phyloP scores from a whole-genome alignment of 2,888 invertebrate genomes.

The Mythimna impura region DNA sequence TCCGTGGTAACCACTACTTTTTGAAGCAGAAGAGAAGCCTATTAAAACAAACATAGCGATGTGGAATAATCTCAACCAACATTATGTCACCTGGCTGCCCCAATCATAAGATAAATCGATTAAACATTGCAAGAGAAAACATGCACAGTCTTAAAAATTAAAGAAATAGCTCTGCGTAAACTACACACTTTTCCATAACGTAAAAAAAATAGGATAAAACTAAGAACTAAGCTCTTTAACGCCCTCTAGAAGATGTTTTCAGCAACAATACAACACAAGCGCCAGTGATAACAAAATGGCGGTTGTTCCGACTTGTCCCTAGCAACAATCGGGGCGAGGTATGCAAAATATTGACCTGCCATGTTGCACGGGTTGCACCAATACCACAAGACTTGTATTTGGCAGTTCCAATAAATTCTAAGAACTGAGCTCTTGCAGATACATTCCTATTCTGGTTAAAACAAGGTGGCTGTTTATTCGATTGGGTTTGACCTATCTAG shows the following conservation, averaged over 20 bases:
- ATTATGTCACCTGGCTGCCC: conserved; percentile 5
- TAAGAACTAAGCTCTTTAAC: not conserved
- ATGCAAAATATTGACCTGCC: conserved; percentile 8
- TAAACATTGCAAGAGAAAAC: not conserved
- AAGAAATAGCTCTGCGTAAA: not conserved
- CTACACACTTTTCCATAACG: not conserved
- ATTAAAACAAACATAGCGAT: not conserved
- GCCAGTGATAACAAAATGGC: conserved; percentile 4
- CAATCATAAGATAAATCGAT: not conserved
- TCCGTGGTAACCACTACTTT: not conserved
- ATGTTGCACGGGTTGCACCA: not conserved
- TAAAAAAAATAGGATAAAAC: not conserved
- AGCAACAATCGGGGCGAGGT: not conserved
- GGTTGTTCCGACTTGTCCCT: too few relatives aligned
- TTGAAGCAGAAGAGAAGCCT: too few relatives aligned
- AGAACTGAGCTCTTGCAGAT: not conserved
- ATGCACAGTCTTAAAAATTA: not conserved
- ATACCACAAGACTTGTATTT: not conserved
- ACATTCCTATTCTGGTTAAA: not conserved
- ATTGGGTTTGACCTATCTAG: not conserved
- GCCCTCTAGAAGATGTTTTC: not conserved
- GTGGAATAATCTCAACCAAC: not conserved
- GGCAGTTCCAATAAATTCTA: conserved; percentile 1
- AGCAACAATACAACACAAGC: not conserved
- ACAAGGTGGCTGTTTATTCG: not conserved